These are phyloP conservation scores for Lates calcarifer DNA, from an alignment of 2,113 vertebrate species.

Conservation along the genomic window DNA sequence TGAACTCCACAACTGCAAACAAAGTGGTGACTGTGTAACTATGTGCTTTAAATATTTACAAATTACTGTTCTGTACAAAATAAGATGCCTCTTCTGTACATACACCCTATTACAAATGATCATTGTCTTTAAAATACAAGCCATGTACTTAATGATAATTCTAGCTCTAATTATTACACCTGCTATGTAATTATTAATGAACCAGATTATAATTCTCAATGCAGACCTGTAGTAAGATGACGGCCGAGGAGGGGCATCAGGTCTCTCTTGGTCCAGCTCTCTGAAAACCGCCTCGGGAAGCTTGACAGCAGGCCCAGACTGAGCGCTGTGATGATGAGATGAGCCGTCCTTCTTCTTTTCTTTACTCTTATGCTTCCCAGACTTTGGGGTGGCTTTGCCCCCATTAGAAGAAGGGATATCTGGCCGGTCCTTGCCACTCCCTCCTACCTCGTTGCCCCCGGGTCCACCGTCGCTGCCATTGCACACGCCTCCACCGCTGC, in stretches of 20 bases:
- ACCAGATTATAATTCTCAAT: not conserved
- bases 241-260: slow-evolving; percentile 92
- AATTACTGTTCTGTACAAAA: not conserved
- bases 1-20: not conserved
- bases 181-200: slow-evolving; percentile 1
- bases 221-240: slow-evolving; percentile 95
- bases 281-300: slow-evolving; percentile 96
- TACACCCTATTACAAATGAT: not conserved
- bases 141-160: not conserved
- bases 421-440: slow-evolving; percentile 91
- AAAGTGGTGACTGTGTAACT: not conserved
- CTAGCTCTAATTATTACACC: not conserved
- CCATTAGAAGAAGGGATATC: slow-evolving; percentile 89
- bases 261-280: slow-evolving; percentile 95
- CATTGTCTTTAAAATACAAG: not conserved
- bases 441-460: slow-evolving; percentile 83
- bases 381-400: slow-evolving; percentile 90
- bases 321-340: slow-evolving; percentile 90
- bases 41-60: not conserved
- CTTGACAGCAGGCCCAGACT: slow-evolving; percentile 91
- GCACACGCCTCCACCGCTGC: slow-evolving; percentile 73
- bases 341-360: slow-evolving; percentile 94
- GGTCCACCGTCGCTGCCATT: slow-evolving; percentile 81
- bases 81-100: not conserved
- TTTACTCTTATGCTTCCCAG: slow-evolving; percentile 97